Conservation (phyloP, 1,140 invertebrate species). For the Brachionus plicatilis region DNA sequence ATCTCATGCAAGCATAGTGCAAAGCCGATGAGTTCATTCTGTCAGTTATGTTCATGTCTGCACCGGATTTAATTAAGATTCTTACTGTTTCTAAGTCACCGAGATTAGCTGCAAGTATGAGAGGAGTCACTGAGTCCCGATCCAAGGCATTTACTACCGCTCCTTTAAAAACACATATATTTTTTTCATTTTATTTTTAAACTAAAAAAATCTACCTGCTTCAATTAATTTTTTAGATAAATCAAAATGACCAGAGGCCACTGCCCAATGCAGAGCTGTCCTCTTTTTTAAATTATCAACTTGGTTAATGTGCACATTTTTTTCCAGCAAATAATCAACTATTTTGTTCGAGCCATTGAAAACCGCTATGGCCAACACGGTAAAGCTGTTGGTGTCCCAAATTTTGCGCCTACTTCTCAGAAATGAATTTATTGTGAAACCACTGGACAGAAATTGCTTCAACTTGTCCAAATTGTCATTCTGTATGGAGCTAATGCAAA, state of each 20-base stretch:
- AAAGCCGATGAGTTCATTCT: slow-evolving; percentile 47
- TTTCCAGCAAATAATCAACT: slow-evolving; percentile 34
- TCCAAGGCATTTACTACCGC: slow-evolving; percentile 44
- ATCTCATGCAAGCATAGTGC: slow-evolving; percentile 46
- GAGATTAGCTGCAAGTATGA: slow-evolving; percentile 48
- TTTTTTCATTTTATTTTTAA: background rate
- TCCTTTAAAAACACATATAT: background rate
- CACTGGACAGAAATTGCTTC: background rate
- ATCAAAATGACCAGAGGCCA: slow-evolving; percentile 47
- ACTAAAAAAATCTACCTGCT: background rate
- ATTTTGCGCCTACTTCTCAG: background rate
- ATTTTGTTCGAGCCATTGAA: background rate
- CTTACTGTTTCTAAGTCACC: slow-evolving; percentile 45
- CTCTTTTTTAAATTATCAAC: slow-evolving; percentile 52
- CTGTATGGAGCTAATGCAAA: slow-evolving; percentile 1
- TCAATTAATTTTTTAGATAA: slow-evolving; percentile 45
- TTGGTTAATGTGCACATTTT: slow-evolving; percentile 44
- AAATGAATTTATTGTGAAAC: slow-evolving; percentile 17
- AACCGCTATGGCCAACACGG: background rate
- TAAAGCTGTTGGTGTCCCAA: slow-evolving; percentile 34
- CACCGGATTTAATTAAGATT: slow-evolving; percentile 45
- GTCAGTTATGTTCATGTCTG: slow-evolving; percentile 47
- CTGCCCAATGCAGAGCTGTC: slow-evolving; percentile 52
- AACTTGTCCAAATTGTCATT: slow-evolving; percentile 36
- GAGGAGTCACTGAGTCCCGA: slow-evolving; percentile 48